Base-by-base conservation (phyloP, 2,113 vertebrate genomes). In the Prochilodus magdalenae region DNA sequence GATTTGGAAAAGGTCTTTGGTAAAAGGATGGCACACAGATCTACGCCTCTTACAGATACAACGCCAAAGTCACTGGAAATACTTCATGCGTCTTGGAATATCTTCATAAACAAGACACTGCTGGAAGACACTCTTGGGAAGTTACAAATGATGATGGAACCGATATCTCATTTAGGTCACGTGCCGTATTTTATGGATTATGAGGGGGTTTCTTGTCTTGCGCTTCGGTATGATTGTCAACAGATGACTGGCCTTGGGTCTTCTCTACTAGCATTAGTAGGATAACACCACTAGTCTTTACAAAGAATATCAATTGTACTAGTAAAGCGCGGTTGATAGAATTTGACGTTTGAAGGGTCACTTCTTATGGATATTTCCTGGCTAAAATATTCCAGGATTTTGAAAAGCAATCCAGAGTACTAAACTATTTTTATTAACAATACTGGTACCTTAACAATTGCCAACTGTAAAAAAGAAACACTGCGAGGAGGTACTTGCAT, bases 201-300 rank as follows among this genome's bases (percentile, higher is more conserved):
- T 18, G 3, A 26, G 12, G 30, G 22, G 2, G 2, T 63, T 53
- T 6, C n/a, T 65, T 66, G 44, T 44, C 29, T 40, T 51, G 47
- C 16, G 3, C 30, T 77, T 70, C 49, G 84, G 29, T 49, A 36
- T 89, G 71, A 84, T 89, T 79, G 87, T 87, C 94, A 95, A 24
- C 94, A 99, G 97, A 97, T 84, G 95, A 92, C 81, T 96, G 97
- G 60, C 95, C 96, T 0, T 96, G 95, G 24, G 89, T 94, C 15
- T 98, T 98, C 86, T 88, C 94, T 80, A 96, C 94, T 84, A 96
- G 96, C 78, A 92, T 98, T 65, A 95, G 97, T 44, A 94, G 96
- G 83, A 95, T 97, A 96, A 82, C 96, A 98, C 16, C 94, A 95
- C 7, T 87, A 90, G 72, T 90, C 96, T 66, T 86, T 98, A 86